These are phyloP conservation scores for Pionites leucogaster DNA, from an alignment of 2,113 vertebrate genomes.

Conservation along the genomic window DNA sequence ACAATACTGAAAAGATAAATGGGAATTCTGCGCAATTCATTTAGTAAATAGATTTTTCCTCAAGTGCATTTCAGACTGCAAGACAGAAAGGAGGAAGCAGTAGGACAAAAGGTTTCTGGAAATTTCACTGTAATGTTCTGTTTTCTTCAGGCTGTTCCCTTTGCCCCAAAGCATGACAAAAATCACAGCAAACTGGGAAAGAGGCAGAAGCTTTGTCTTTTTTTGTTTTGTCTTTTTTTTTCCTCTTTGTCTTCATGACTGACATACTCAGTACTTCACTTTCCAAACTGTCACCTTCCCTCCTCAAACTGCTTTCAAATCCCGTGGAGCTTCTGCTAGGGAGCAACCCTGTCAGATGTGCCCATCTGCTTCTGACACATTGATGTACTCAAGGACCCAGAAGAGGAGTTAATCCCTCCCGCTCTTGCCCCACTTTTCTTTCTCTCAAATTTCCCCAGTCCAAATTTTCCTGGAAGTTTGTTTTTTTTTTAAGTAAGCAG, in stretches of 20 bases:
- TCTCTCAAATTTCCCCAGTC: background rate
- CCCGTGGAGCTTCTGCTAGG: background rate
- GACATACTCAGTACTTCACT: background rate
- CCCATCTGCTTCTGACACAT: background rate
- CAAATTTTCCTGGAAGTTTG: background rate
- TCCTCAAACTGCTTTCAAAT: constrained; percentile 7
- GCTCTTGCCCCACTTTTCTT: background rate
- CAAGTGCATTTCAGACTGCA: background rate
- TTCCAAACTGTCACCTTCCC: background rate
- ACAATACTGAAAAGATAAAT: background rate
- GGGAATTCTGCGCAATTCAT: background rate
- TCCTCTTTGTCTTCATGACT: constrained; percentile 8
- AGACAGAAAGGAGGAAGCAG: background rate
- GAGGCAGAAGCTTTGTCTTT: constrained; percentile 1
- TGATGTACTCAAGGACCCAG: rapidly evolving
- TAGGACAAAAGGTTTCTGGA: constrained; percentile 16
- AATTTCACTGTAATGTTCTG: background rate
- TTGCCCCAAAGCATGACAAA: background rate
- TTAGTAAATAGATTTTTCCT: background rate
- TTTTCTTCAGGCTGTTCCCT: background rate
- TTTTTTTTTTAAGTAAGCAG: background rate
- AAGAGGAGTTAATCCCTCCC: background rate
- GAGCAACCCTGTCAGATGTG: background rate
- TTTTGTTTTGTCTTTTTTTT: background rate
- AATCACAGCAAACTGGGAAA: background rate